Percentiles rank a stretch among this genome's conserved stretches.
Evolutionary conservation across 2,888 invertebrate species (phyloP).

Genomic region (Drosophila tanythrix): DNA sequence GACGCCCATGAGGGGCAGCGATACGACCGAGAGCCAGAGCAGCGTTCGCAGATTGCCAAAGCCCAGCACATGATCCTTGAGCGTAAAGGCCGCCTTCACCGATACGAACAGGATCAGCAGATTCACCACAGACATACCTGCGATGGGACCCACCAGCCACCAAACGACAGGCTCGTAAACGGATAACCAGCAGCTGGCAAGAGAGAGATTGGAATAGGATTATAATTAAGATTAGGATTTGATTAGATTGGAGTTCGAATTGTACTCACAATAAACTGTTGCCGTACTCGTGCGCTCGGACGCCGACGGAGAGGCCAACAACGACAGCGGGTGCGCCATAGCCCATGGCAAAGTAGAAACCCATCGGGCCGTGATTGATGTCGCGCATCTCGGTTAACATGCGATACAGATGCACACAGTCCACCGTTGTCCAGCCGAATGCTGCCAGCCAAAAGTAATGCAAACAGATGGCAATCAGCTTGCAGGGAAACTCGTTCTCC

Average conservation of each 20-base stretch:
- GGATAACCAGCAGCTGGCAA: constrained; percentile 95
- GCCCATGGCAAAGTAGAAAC: constrained; percentile 95
- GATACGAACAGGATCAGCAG: constrained; percentile 93
- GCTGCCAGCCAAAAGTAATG: constrained; percentile 97
- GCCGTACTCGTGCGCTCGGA: constrained; percentile 97
- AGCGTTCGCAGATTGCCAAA: constrained; percentile 93
- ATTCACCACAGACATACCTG: constrained; percentile 91
- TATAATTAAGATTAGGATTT: not conserved
- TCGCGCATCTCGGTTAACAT: constrained; percentile 98
- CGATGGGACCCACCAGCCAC: constrained; percentile 97
- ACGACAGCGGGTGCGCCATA: constrained; percentile 96
- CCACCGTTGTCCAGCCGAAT: constrained; percentile 96
- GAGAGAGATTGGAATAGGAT: not conserved
- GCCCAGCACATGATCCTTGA: constrained; percentile 95
- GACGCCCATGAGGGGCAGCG: constrained; percentile 92
- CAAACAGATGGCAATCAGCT: constrained; percentile 94
- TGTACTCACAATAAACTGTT: constrained; percentile 95
- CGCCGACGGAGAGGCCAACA: constrained; percentile 95
- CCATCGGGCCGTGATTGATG: constrained; percentile 97
- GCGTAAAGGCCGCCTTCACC: constrained; percentile 94
- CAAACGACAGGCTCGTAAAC: constrained; percentile 97
- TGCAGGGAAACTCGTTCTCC: constrained; percentile 94
- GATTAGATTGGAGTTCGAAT: not conserved
- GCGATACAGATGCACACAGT: constrained; percentile 95
- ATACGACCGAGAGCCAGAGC: constrained; percentile 94